phyloP scores from a whole-genome alignment of 2,797 vertebrate genomes.

The Amphiprion clarkii region DNA sequence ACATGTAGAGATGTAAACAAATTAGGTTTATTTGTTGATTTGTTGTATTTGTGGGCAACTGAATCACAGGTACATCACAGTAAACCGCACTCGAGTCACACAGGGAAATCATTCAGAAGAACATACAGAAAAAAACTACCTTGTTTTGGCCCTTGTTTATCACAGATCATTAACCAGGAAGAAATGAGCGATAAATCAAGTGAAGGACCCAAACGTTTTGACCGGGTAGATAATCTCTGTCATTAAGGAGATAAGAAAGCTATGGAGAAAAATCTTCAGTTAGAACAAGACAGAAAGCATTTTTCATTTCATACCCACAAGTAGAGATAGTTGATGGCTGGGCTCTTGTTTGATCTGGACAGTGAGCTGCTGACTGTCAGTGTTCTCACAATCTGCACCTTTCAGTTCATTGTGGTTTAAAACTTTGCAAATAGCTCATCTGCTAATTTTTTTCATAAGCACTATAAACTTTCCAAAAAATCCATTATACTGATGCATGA shows the following conservation, averaged over 20 bases:
- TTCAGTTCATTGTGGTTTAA: background rate
- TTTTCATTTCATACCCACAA: constrained; percentile 54
- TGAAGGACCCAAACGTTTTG: constrained; percentile 83
- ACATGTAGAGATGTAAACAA: background rate
- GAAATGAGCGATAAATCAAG: constrained; percentile 85
- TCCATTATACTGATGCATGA: background rate
- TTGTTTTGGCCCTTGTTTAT: constrained; percentile 80
- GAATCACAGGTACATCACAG: constrained; percentile 47
- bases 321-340: constrained; percentile 76
- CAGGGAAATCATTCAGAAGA: constrained; percentile 71
- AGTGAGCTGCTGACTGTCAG: constrained; percentile 6
- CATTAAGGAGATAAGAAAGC: constrained; percentile 81
- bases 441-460: background rate
- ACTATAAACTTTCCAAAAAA: background rate
- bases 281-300: constrained; percentile 76
- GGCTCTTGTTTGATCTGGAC: constrained; percentile 50
- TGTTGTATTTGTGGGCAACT: constrained; percentile 30
- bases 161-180: constrained; percentile 83
- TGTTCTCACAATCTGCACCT: constrained; percentile 29
- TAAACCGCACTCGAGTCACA: constrained; percentile 54
- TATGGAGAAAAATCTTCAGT: constrained; percentile 81
- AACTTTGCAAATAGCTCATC: background rate
- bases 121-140: constrained; percentile 83
- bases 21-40: constrained; percentile 42
- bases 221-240: constrained; percentile 87